Conservation (phyloP, 2,888 invertebrate genomes). For the Troides oblongomaculatus region DNA sequence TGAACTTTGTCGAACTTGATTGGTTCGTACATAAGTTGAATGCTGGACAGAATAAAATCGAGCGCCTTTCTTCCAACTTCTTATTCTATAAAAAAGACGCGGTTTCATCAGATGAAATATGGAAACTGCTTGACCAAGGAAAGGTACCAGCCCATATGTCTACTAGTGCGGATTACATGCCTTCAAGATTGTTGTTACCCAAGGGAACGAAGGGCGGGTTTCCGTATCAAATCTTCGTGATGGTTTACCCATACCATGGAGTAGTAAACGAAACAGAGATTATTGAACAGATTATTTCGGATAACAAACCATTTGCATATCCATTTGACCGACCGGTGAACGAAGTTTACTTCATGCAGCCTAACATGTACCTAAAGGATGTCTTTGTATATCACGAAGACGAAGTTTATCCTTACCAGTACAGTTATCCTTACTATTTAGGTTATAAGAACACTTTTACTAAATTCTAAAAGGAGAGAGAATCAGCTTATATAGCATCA, state of each 20-base stretch:
- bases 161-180: constrained; percentile 80
- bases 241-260: constrained; percentile 77
- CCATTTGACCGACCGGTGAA: constrained; percentile 79
- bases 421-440: constrained; percentile 47
- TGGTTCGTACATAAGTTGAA: constrained; percentile 79
- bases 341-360: constrained; percentile 68
- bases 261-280: constrained; percentile 51
- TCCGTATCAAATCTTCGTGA: constrained; percentile 83
- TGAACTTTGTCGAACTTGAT: constrained; percentile 82
- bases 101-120: constrained; percentile 80
- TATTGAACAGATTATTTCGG: constrained; percentile 54
- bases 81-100: constrained; percentile 82
- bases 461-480: constrained; percentile 44
- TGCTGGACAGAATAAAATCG: constrained; percentile 82
- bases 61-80: constrained; percentile 83
- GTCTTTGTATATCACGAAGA: constrained; percentile 76
- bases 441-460: constrained; percentile 43
- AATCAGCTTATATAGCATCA: constrained; percentile 31
- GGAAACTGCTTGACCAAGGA: constrained; percentile 77
- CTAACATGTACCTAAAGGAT: constrained; percentile 82
- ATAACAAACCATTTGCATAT: constrained; percentile 78
- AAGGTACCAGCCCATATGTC: constrained; percentile 76
- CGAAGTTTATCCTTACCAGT: constrained; percentile 52
- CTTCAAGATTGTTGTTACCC: constrained; percentile 85
- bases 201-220: constrained; percentile 85